Evolutionary conservation across 2,797 vertebrate genomes (phyloP).

Genomic region (Chloroceryle inda): DNA sequence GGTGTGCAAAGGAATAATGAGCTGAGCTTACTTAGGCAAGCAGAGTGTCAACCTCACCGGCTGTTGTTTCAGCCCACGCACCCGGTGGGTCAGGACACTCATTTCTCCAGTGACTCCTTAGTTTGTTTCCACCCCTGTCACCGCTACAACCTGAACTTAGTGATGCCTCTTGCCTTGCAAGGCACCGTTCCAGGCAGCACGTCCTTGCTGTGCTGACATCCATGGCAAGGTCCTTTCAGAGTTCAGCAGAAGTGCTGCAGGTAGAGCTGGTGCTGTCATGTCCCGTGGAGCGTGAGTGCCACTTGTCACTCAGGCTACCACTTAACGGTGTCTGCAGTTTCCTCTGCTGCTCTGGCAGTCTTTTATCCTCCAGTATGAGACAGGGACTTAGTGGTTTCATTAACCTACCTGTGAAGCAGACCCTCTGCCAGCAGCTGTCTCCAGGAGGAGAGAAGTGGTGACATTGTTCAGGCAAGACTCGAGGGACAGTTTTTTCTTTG

Average conservation of each 20-base stretch:
- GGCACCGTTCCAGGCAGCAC: not conserved
- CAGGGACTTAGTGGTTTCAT: not conserved
- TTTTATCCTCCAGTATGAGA: not conserved
- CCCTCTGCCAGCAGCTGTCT: not conserved
- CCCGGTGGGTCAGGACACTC: not conserved
- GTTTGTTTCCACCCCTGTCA: not conserved
- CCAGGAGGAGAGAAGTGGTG: not conserved
- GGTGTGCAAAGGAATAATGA: not conserved
- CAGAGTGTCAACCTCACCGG: not conserved
- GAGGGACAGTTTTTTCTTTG: not conserved
- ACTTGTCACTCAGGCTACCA: not conserved
- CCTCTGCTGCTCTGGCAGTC: not conserved
- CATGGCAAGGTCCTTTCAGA: not conserved
- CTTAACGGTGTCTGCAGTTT: not conserved
- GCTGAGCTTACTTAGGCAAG: not conserved
- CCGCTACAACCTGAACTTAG: not conserved
- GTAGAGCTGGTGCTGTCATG: not conserved
- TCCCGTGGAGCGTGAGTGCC: fast-evolving
- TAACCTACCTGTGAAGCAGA: not conserved
- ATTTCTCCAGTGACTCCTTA: not conserved
- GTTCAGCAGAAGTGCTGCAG: not conserved
- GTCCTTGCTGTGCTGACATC: not conserved
- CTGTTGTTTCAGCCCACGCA: not conserved
- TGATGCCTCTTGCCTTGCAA: not conserved
- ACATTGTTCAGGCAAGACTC: not conserved